These are phyloP conservation scores for Muraenolepis orangiensis DNA, from an alignment of 2,797 vertebrate genomes.

Conservation along the genomic window DNA sequence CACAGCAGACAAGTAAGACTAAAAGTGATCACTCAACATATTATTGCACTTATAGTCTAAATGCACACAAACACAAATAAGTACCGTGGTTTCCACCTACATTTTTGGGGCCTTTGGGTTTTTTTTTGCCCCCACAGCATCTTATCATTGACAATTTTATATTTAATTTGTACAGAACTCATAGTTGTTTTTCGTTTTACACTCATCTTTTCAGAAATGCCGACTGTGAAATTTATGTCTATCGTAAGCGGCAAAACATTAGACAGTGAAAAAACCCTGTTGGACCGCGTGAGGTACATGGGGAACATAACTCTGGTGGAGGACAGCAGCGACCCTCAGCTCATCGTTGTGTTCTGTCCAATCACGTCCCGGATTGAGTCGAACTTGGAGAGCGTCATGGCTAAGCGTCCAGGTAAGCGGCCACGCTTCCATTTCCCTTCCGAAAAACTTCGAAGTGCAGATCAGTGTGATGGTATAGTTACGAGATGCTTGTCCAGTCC, in stretches of 20 bases:
- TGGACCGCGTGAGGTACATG: conserved; percentile 8
- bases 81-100: neutral
- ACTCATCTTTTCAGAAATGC: neutral
- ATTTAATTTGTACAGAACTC: neutral
- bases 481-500: neutral
- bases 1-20: neutral
- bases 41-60: neutral
- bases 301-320: accelerated
- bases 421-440: neutral
- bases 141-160: neutral
- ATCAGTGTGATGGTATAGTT: neutral
- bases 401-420: conserved; percentile 23
- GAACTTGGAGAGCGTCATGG: conserved; percentile 40
- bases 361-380: conserved; percentile 23
- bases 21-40: neutral
- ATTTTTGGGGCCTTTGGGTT: neutral
- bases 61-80: neutral
- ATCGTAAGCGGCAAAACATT: conserved; percentile 35
- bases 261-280: neutral
- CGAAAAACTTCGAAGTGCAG: neutral
- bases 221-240: conserved; percentile 20
- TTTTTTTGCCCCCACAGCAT: neutral
- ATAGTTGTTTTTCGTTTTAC: neutral
- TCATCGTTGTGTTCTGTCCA: conserved; percentile 55
- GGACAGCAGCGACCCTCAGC: neutral